These are phyloP conservation scores for Oreochromis niloticus DNA, from an alignment of 2,113 vertebrate species.

Conservation along the genomic window DNA sequence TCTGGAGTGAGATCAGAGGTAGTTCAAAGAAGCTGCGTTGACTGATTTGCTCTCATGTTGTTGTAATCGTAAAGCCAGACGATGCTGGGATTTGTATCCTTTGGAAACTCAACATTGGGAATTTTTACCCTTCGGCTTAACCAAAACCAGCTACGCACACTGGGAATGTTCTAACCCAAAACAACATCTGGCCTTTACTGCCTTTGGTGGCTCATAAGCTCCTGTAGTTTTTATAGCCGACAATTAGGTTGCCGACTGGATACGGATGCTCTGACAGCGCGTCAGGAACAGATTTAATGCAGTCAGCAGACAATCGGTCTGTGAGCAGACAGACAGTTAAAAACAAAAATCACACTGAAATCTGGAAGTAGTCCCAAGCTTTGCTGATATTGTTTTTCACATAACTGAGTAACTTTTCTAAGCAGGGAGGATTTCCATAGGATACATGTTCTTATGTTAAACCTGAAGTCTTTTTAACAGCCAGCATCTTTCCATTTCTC, in stretches of 20 bases:
- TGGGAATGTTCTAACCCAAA: background rate
- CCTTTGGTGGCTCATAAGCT: background rate
- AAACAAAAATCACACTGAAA: background rate
- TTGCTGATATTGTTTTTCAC: background rate
- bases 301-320: background rate
- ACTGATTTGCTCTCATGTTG: background rate
- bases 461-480: fast-evolving
- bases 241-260: background rate
- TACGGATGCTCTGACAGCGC: background rate
- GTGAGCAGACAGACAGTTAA: background rate
- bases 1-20: background rate
- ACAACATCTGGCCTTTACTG: background rate
- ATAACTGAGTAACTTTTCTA: background rate
- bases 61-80: background rate
- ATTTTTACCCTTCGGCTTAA: background rate
- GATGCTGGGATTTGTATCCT: background rate
- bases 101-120: background rate
- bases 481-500: fast-evolving
- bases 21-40: background rate
- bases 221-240: background rate
- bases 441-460: fast-evolving
- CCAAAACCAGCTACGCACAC: background rate
- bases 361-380: background rate
- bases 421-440: background rate
- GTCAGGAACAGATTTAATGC: background rate